Evolutionary conservation across 2,888 invertebrate genomes (phyloP), one percentile per base, ranked within the genome.

Genomic region (Mythimna ferrago): DNA sequence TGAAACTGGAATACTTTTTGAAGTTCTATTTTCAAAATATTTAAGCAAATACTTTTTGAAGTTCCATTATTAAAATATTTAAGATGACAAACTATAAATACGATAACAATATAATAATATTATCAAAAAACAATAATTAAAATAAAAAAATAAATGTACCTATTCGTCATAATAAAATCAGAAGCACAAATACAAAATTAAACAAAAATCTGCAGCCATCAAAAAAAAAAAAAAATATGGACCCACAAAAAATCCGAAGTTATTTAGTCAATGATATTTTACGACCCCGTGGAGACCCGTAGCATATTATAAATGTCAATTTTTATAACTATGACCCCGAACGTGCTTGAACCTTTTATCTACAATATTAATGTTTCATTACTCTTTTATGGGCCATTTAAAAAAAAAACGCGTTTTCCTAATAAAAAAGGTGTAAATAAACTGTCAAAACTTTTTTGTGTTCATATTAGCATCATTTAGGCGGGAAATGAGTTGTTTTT

Each of bases 231-330:
- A 89, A 89, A 89, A 88, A 86, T 80, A 88, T 81, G 84, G 86
- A 86, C 76, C 86, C 81, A 82, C 44, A 64, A 74, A 78, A 78
- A 76, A 71, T 79, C 75, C 68, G 65, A 84, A 87, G 90, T 90
- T 89, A 79, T 91, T 90, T 87, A 86, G 83, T 81, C 85, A 85
- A 87, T 86, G 82, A 82, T 85, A 85, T 84, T 92, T 93, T 92
- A 93, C 84, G 87, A 85, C 75, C 64, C 79, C 69, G 56, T 71
- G 60, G 86, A 82, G 86, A 80, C 79, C 84, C 81, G 73, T 84
- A 87, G 88, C 88, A 88, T 90, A 91, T 90, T 90, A 91, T 90
- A n/a, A n/a, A 91, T 88, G 90, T 88, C 90, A 88, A 90, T 89
- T 92, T 93, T 93, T 93, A 92, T 87, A 87, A 89, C 92, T 88